Base-by-base conservation (phyloP, 2,113 vertebrate genomes). In the Caloenas nicobarica region DNA sequence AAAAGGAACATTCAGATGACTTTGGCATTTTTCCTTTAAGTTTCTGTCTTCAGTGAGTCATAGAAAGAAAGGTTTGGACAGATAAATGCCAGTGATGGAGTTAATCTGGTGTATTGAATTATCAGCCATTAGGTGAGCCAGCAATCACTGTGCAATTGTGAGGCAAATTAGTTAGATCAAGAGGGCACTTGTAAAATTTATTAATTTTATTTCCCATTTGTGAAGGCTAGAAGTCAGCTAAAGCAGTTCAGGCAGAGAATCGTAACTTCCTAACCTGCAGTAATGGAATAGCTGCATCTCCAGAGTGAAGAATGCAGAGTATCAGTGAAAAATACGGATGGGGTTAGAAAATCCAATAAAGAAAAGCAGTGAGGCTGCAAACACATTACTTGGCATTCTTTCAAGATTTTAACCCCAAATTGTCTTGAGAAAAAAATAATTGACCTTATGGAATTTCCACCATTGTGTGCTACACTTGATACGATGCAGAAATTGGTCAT, bases 131-230 rank as follows among this genome's bases (percentile, higher is more conserved):
- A 88, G 79, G 88, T 77, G 42, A 81, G 80, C 88, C 77, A 73
- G 77, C 71, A 69, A 69, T 80, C 79, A 26, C 46, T 8, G 3
- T 6, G 60, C 72, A 80, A 62, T 86, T 72, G 81, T 11, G 61
- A 87, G 70, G 76, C 53, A 81, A 90, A 95, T 94, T 88, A 89
- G 51, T 42, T 81, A 70, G 76, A 96, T 88, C 91, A 86, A 92
- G 64, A 81, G 82, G 88, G 82, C 76, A 57, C 72, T 83, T 94
- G 76, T 92, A 88, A 80, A 73, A 73, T 62, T 54, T 88, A 92
- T 81, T 83, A 70, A 74, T 93, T 94, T 90, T 65, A 81, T 87
- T 87, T 91, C 95, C 73, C 87, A 71, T 86, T 90, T 90, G 80
- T 46, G 68, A 46, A 92, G 60, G 48, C 58, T 33, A 13, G 70